Evolutionary conservation across 2,888 invertebrate genomes (phyloP).

Genomic region (Brachyopa scutellaris): DNA sequence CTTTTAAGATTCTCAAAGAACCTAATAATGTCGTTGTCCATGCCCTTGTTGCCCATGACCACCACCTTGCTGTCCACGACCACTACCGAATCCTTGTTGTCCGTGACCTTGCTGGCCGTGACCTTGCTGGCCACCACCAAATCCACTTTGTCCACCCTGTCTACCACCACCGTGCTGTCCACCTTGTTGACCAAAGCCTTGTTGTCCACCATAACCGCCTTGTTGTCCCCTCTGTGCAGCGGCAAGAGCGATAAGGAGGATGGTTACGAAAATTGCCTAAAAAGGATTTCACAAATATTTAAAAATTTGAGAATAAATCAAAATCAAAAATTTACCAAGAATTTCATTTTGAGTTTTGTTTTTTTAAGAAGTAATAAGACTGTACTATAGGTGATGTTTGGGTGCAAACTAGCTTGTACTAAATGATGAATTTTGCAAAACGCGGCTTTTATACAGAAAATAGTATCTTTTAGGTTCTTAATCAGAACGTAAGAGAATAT

Average conservation of each 20-base stretch:
- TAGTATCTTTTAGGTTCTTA: no score
- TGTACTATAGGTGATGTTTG: not conserved
- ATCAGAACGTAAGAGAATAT: no score
- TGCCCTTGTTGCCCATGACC: not conserved
- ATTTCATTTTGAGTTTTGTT: slow-evolving; percentile 23
- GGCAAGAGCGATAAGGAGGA: slow-evolving; percentile 7
- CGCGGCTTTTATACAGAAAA: slow-evolving; percentile 43
- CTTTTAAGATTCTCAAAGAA: not conserved
- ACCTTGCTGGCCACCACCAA: slow-evolving; percentile 11
- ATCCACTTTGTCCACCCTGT: not conserved
- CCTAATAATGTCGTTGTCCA: slow-evolving; percentile 8
- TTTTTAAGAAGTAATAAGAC: not conserved
- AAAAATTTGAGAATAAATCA: not conserved
- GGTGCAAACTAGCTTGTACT: slow-evolving; percentile 16
- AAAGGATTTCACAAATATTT: not conserved
- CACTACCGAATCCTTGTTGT: not conserved
- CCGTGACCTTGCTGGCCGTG: slow-evolving; percentile 11
- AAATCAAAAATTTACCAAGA: slow-evolving; percentile 14
- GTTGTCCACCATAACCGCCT: not conserved
- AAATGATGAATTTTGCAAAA: not conserved
- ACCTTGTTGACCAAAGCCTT: not conserved
- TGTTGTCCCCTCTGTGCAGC: slow-evolving; percentile 10
- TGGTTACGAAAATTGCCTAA: slow-evolving; percentile 22
- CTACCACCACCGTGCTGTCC: not conserved
- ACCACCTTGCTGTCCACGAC: no score